Evolutionary conservation across 2,797 vertebrate species (phyloP), one percentile per base, ranked within the genome.

Genomic region (Australoheros facetus): DNA sequence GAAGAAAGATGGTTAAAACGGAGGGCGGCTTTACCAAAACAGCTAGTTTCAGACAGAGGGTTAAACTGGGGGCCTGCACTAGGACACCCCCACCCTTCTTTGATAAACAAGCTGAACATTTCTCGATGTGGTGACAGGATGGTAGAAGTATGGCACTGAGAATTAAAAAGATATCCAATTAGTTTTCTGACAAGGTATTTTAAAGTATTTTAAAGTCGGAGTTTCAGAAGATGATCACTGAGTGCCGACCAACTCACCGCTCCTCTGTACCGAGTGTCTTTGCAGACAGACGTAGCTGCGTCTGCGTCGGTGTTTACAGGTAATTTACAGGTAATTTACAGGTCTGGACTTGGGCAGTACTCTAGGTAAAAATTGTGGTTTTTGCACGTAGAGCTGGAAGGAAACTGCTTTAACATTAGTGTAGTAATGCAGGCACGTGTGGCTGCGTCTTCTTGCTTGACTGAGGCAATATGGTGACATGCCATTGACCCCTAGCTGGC

Each of bases 381-480:
- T 5, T 71, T 77, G 23, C 71, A 19, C 34, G 72, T 14, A 17
- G 55, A 82, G 79, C 77, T 73, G 79, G 58, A 70, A 71, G 56
- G 73, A 87, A 75, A 85, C 57, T 2, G 26, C 59, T 73, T 55
- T 56, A 54, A 80, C 81, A 21, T 71, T 28, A 13, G 62, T 79
- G 60, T 3, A 70, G 48, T 26, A 53, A 82, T 19, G 71, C 73
- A 74, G 84, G 84, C 28, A 19, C 34, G 71, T 32, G 69, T 45
- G 7, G 57, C 58, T 83, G 60, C 9, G 57, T 83, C 73, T 32
- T 84, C 77, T 77, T 45, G 71, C 72, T 82, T 60, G 81, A 85
- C 80, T 71, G 79, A 75, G 87, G 84, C 77, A 70, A 90, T 81
- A 90, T 37, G 80, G 80, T 88, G 88, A 93, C 90, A 81, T 80